A percentile compares a stretch with the other conserved stretches of the same genome.
Conservation (phyloP, 53 echinoderm and acorn worm genomes). For the Holothuria leucospilota region DNA sequence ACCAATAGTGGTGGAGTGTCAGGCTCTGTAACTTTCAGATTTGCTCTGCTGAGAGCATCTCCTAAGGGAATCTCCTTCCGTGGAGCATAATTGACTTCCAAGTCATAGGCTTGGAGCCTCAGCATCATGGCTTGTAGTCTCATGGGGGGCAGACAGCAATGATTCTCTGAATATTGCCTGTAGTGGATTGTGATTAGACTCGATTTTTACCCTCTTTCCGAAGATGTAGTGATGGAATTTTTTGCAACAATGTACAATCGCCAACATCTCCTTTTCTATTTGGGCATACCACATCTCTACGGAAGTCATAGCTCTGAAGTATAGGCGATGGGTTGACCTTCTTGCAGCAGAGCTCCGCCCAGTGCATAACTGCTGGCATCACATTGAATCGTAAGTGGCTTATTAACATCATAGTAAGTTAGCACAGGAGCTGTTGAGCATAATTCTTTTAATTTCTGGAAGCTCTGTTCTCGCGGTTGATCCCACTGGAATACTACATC, state of each 20-base stretch:
- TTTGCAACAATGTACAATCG: conserved; percentile 63
- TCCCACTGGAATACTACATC: conserved; percentile 50
- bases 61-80: conserved; percentile 36
- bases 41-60: conserved; percentile 49
- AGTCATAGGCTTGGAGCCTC: conserved; percentile 64
- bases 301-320: conserved; percentile 65
- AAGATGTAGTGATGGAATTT: conserved; percentile 72
- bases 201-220: conserved; percentile 46
- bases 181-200: conserved; percentile 69
- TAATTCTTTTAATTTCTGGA: too few relatives aligned
- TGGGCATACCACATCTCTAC: conserved; percentile 68
- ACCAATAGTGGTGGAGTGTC: conserved; percentile 46
- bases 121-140: conserved; percentile 63
- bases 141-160: conserved; percentile 51
- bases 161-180: conserved; percentile 58
- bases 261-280: conserved; percentile 77
- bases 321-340: conserved; percentile 69
- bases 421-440: conserved; percentile 64
- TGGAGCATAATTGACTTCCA: conserved; percentile 26
- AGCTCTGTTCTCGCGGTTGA: conserved; percentile 53
- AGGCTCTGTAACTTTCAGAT: conserved; percentile 58
- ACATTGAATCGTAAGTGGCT: conserved; percentile 66
- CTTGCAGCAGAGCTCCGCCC: conserved; percentile 58
- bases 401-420: conserved; percentile 55
- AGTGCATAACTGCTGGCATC: conserved; percentile 77